These are phyloP conservation scores for Cataglyphis albicans DNA, from an alignment of 2,888 invertebrate genomes.

Conservation along the genomic window DNA sequence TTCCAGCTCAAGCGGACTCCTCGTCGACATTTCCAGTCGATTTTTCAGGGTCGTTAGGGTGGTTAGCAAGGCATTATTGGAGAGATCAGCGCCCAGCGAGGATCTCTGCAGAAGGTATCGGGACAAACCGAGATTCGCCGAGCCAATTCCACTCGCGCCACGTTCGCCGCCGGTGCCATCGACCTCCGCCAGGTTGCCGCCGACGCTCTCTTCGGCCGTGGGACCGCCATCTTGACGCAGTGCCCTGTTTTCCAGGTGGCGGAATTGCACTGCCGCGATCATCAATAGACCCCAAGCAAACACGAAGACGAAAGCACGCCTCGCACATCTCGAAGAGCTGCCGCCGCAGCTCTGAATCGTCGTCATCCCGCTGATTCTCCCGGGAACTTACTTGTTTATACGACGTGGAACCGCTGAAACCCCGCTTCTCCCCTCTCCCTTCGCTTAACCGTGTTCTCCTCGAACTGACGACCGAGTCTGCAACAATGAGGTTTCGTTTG, in stretches of 20 bases:
- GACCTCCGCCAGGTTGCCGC: conserved; percentile 61
- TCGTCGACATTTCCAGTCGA: conserved; percentile 84
- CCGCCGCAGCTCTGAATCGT: conserved; percentile 78
- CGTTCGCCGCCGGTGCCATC: conserved; percentile 44
- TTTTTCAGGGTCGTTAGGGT: conserved; percentile 80
- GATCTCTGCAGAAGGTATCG: conserved; percentile 87
- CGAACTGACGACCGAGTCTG: not conserved
- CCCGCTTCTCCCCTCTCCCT: not conserved
- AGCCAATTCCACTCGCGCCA: conserved; percentile 77
- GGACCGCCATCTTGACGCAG: conserved; percentile 67
- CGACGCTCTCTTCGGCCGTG: conserved; percentile 70
- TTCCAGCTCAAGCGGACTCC: conserved; percentile 86
- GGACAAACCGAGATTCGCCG: conserved; percentile 84
- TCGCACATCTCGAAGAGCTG: conserved; percentile 85
- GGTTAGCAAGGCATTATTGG: conserved; percentile 68
- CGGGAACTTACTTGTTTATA: not conserved
- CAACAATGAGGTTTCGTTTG: conserved; percentile 18
- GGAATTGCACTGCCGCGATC: conserved; percentile 85
- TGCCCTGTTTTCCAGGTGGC: conserved; percentile 80
- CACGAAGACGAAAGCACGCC: conserved; percentile 85
- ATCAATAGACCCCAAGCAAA: conserved; percentile 86
- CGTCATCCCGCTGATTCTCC: conserved; percentile 15
- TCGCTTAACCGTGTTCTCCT: not conserved
- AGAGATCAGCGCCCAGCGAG: conserved; percentile 71
- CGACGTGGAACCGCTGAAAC: not conserved